Evolutionary conservation across 2,888 invertebrate species (phyloP).

Genomic region (Chymomyza fuscimana): DNA sequence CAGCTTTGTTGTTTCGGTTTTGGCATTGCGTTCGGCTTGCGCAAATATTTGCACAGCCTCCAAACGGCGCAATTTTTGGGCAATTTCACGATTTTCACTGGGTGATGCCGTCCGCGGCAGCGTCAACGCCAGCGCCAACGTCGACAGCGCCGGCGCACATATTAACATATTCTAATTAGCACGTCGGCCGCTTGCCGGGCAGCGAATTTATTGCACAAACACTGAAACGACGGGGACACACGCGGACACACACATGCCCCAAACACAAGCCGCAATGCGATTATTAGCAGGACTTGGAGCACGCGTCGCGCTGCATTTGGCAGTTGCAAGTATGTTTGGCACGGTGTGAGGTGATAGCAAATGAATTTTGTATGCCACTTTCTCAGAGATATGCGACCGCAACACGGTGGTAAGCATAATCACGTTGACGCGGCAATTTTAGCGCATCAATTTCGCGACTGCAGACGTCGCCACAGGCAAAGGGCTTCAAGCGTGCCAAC

Average conservation of each 20-base stretch:
- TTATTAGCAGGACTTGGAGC: constrained; percentile 46
- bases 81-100: constrained; percentile 47
- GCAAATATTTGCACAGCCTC: constrained; percentile 52
- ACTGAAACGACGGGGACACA: neutral
- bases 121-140: neutral
- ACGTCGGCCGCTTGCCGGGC: constrained; percentile 44
- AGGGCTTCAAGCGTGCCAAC: constrained; percentile 72
- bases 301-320: neutral
- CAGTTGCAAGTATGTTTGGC: constrained; percentile 14
- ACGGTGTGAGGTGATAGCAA: constrained; percentile 22
- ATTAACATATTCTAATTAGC: constrained; percentile 67
- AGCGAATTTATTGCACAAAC: constrained; percentile 54
- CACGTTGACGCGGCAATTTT: constrained; percentile 42
- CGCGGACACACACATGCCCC: constrained; percentile 13
- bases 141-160: constrained; percentile 24
- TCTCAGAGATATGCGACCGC: constrained; percentile 50
- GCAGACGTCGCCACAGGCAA: constrained; percentile 44
- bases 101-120: neutral
- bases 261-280: constrained; percentile 47
- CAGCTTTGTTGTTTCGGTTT: constrained; percentile 26
- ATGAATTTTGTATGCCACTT: constrained; percentile 48
- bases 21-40: constrained; percentile 21
- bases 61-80: constrained; percentile 48
- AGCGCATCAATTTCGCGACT: constrained; percentile 24
- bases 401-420: constrained; percentile 53